Base-by-base conservation (phyloP, 2,797 vertebrate species). In the Loriculus beryllinus region DNA sequence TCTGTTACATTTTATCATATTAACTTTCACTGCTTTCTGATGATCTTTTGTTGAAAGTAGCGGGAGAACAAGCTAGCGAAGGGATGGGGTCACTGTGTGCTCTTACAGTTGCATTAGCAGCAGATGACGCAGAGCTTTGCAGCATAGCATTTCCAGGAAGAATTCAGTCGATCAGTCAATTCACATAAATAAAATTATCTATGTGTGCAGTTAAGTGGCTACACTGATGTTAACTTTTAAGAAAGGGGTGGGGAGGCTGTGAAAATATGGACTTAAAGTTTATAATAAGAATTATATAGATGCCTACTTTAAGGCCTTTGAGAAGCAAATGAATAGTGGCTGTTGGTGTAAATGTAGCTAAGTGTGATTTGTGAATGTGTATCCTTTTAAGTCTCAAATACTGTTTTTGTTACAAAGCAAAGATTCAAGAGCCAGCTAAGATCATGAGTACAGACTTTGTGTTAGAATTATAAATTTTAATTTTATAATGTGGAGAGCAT, bases 11-110 rank as follows among this genome's bases (percentile, higher is more conserved):
- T 75, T 91, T 84, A 78, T 86, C 77, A 29, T 60, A 47, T 72
- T 95, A 80, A 49, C 49, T 87, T 95, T 57, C 29, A 7, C 59
- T 92, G 45, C 82, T 88, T 57, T 70, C 48, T 39, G 51, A 26
- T 87, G 42, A 81, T 83, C 45, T 78, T 57, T 39, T 92, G 23
- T 75, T 81, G 33, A 52, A 68, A 63, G 39, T 78, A 68, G 10
- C 7, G 56, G 64, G 25, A 60, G 29, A 42, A 42, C 18, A 59
- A 59, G 19, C 3, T 21, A 40, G 10, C 20, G 51, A 23, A 70
- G 65, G 31, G 45, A n/a, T 0, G 3, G 31, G 88, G 57, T 92
- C 52, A n/a, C 82, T 80, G 7, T 26, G 48, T 71, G 42, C 57
- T 82, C 15, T 70, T 28, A 3, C 0, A 6, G 22, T 4, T 12